These are phyloP conservation scores for Xanthorhoe designata DNA, from an alignment of 2,888 invertebrate species.

Conservation along the genomic window DNA sequence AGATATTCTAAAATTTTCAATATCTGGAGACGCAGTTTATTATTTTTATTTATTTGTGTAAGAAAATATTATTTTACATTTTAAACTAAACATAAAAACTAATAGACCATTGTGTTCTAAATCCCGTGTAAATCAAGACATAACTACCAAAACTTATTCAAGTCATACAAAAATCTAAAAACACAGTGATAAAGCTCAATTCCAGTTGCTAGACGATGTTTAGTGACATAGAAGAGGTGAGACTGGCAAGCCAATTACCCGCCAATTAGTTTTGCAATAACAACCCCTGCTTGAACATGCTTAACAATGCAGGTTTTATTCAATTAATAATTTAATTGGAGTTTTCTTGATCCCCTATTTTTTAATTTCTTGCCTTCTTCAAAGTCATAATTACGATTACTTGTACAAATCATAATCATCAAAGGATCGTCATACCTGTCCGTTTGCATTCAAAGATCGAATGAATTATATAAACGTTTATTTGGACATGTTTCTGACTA, in stretches of 20 bases:
- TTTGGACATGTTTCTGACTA: too few relatives aligned
- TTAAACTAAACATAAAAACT: too few relatives aligned
- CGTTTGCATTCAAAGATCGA: too few relatives aligned
- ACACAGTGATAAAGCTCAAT: slow-evolving; percentile 1
- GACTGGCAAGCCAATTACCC: slow-evolving; percentile 75
- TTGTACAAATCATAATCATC: too few relatives aligned
- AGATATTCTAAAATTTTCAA: too few relatives aligned
- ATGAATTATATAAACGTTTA: too few relatives aligned
- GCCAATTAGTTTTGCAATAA: slow-evolving; percentile 83
- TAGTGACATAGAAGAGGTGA: slow-evolving; percentile 52
- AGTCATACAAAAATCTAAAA: not conserved
- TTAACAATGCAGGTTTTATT: slow-evolving; percentile 34
- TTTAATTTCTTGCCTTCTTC: not conserved
- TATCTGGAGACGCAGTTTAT: too few relatives aligned
- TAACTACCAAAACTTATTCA: not conserved
- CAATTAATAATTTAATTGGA: slow-evolving; percentile 34
- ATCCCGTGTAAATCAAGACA: not conserved
- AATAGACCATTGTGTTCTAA: too few relatives aligned
- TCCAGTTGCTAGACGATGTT: not conserved
- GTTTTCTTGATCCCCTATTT: slow-evolving; percentile 2
- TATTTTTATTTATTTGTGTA: too few relatives aligned
- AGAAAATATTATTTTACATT: too few relatives aligned
- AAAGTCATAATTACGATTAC: too few relatives aligned
- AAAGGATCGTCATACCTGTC: too few relatives aligned
- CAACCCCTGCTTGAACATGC: slow-evolving; percentile 49